These are phyloP conservation scores for Eudiplozoon nipponicum DNA, from an alignment of 2,888 invertebrate species.

Conservation along the genomic window DNA sequence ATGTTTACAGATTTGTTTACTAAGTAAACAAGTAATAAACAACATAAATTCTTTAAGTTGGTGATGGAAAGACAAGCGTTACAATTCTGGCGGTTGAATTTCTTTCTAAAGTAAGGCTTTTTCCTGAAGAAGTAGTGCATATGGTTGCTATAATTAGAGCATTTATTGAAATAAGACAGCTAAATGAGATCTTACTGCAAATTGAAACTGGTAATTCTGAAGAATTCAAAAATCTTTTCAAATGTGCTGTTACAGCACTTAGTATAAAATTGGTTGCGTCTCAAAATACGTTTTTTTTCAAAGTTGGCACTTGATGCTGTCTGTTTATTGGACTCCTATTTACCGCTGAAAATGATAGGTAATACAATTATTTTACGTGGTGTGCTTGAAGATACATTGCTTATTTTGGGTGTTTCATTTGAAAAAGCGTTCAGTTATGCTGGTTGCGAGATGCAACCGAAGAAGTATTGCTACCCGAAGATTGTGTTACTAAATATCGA, in stretches of 20 bases:
- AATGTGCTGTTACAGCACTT: slow-evolving; percentile 79
- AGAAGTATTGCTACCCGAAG: slow-evolving; percentile 52
- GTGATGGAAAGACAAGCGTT: slow-evolving; percentile 90
- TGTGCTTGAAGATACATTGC: slow-evolving; percentile 45
- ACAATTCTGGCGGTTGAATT: slow-evolving; percentile 76
- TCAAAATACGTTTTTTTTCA: slow-evolving; percentile 71
- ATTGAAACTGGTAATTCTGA: slow-evolving; percentile 22
- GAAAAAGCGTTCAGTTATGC: slow-evolving; percentile 99
- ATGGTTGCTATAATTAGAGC: slow-evolving; percentile 65
- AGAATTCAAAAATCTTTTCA: slow-evolving; percentile 28
- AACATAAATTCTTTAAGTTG: no score
- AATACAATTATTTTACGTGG: slow-evolving; percentile 58
- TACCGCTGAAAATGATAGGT: slow-evolving; percentile 92
- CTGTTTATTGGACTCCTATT: slow-evolving; percentile 39
- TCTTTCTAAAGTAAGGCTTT: slow-evolving; percentile 63
- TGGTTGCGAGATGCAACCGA: slow-evolving; percentile 98
- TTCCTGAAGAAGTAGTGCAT: slow-evolving; percentile 77
- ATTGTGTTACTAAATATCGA: slow-evolving; percentile 87
- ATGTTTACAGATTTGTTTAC: no score
- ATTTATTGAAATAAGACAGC: slow-evolving; percentile 31
- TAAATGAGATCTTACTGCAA: slow-evolving; percentile 17
- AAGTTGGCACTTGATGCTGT: slow-evolving; percentile 93
- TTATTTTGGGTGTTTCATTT: slow-evolving; percentile 77
- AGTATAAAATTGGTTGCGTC: slow-evolving; percentile 80
- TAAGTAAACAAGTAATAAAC: no score